Base-by-base conservation (phyloP, 1,140 invertebrate genomes). In the Drosophila parabipectinata region DNA sequence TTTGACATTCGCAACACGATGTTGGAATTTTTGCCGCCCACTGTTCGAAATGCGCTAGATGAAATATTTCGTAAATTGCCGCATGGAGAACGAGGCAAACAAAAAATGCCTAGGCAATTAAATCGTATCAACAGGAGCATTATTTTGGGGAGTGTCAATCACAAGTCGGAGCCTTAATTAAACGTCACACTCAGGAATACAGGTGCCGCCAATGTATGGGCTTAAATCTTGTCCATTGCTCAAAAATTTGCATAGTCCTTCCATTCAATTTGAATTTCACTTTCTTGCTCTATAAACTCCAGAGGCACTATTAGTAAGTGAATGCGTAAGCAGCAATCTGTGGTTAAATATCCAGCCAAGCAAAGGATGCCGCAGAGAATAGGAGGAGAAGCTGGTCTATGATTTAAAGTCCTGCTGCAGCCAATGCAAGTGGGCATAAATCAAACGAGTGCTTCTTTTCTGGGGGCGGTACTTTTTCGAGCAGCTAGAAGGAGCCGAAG, bases 241-340 rank as follows among this genome's bases (percentile, higher is more conserved):
- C 21, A 58, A 26, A 60, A 76, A 82, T 82, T 82, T 87, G 62
- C 83, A 87, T 75, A 72, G 48, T 71, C 69, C 79, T 88, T 76
- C 57, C 51, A 88, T 72, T 75, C 51, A 81, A 87, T 82, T 87
- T 79, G 56, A 72, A 78, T 55, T 66, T 48, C 47, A 66, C 58
- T 72, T 87, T 51, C 74, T 53, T 56, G 48, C 7, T 41, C 69
- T 60, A 53, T 30, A 60, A 72, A 72, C 73, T 62, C 44, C 62
- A 34, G 45, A 59, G 51, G 51, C 50, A 72, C 71, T 62, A 77
- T 75, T 64, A 72, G 57, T 56, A 54, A 62, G 54, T 67, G 58
- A 76, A 68, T 88, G 71, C 66, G 68, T 72, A 64, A 53, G 74
- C 71, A 82, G 79, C 61, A 66, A 69, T 66, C 64, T 72, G 59